These are phyloP conservation scores for Drosophila parthenogenetica DNA, from an alignment of 2,888 invertebrate species.

Conservation along the genomic window DNA sequence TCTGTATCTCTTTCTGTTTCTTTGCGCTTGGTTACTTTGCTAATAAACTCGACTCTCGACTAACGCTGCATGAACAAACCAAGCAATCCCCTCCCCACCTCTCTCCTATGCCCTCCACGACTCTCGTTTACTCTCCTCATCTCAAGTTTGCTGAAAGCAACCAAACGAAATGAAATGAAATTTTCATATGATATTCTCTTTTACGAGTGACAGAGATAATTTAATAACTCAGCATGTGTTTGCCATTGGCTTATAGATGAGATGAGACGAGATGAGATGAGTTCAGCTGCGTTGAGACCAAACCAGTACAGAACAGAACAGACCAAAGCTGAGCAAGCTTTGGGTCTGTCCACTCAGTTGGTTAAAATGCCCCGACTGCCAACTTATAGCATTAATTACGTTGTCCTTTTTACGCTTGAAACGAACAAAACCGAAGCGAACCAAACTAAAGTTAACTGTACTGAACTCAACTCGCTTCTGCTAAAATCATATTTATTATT, in stretches of 20 bases:
- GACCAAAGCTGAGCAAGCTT: neutral
- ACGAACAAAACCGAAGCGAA: slow-evolving; percentile 16
- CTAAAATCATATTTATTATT: slow-evolving; percentile 69
- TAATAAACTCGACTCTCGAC: slow-evolving; percentile 66
- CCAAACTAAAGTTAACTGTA: neutral
- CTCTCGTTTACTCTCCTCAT: neutral
- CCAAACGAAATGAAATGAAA: slow-evolving; percentile 78
- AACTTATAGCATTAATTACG: slow-evolving; percentile 73
- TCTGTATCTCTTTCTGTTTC: slow-evolving; percentile 27
- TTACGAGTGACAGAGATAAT: slow-evolving; percentile 75
- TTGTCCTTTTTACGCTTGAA: slow-evolving; percentile 75
- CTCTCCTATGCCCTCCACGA: neutral
- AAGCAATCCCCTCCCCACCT: slow-evolving; percentile 8
- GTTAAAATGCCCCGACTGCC: slow-evolving; percentile 47
- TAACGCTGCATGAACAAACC: slow-evolving; percentile 35
- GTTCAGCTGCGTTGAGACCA: neutral
- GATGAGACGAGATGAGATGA: slow-evolving; percentile 1
- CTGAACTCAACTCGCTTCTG: neutral
- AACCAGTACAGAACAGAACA: neutral
- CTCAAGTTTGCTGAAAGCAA: slow-evolving; percentile 58
- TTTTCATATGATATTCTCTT: slow-evolving; percentile 78
- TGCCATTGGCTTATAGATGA: slow-evolving; percentile 55
- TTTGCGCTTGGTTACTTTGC: slow-evolving; percentile 79
- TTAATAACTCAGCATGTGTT: slow-evolving; percentile 76
- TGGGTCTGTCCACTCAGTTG: slow-evolving; percentile 28